Conservation (phyloP, 2,797 vertebrate species). For the Diplodus puntazzo region DNA sequence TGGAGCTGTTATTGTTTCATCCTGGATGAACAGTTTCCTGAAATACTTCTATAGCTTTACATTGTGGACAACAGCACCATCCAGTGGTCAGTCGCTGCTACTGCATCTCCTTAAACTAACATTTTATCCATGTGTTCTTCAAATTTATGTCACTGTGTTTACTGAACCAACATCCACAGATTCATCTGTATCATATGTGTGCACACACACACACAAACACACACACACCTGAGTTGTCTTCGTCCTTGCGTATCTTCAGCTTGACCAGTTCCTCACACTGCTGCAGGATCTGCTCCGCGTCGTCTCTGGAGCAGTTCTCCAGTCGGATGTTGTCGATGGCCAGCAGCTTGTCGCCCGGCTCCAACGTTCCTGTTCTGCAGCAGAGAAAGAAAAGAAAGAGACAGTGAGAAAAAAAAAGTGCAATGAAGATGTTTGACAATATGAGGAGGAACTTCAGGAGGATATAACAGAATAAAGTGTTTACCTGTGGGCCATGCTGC, state of each 20-base stretch:
- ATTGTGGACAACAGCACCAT: conserved; percentile 40
- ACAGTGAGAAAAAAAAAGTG: no score
- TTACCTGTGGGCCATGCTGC: conserved; percentile 96
- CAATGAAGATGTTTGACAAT: background rate
- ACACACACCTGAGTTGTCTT: conserved; percentile 94
- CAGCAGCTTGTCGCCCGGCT: conserved; percentile 96
- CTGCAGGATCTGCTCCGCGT: conserved; percentile 95
- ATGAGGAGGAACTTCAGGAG: background rate
- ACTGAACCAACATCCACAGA: background rate
- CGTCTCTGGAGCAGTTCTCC: conserved; percentile 94
- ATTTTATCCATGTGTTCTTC: no score
- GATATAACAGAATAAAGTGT: background rate
- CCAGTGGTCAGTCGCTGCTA: conserved; percentile 25
- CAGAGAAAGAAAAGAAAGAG: background rate
- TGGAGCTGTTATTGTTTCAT: background rate
- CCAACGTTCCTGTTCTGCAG: conserved; percentile 93
- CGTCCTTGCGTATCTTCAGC: conserved; percentile 97
- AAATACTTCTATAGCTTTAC: background rate
- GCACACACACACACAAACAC: conserved; percentile 65
- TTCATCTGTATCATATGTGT: no score
- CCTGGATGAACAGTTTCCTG: background rate
- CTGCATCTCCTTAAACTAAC: background rate
- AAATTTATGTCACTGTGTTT: no score
- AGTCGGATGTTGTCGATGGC: conserved; percentile 96
- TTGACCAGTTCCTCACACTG: conserved; percentile 97